Evolutionary conservation across 2,888 invertebrate genomes (phyloP).

Genomic region (Ophonus ardosiacus): DNA sequence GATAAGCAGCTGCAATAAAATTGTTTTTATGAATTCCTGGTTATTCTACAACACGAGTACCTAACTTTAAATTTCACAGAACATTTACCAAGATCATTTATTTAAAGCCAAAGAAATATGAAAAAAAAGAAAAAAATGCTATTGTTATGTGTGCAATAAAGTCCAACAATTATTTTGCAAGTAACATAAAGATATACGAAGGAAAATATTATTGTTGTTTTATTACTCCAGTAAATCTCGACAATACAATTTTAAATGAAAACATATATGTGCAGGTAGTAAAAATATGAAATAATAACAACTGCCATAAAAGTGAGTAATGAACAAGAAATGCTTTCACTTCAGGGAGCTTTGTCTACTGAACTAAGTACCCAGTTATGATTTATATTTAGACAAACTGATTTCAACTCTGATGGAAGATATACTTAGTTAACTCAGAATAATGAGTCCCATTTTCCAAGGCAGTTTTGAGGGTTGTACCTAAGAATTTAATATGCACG

Average conservation of each 20-base stretch:
- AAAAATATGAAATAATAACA: not conserved
- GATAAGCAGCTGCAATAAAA: not conserved
- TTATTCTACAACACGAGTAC: not conserved
- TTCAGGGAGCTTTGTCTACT: not conserved
- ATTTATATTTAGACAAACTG: too few relatives aligned
- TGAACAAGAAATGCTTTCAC: too few relatives aligned
- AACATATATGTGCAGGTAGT: not conserved
- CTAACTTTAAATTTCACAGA: not conserved
- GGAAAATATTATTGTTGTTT: not conserved
- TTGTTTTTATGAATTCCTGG: not conserved
- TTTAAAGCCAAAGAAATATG: conserved; percentile 5
- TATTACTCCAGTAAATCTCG: not conserved
- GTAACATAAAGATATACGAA: not conserved
- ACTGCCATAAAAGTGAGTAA: not conserved
- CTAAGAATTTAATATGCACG: too few relatives aligned
- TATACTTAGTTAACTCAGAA: too few relatives aligned
- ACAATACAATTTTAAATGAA: not conserved
- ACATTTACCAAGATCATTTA: conserved; percentile 24
- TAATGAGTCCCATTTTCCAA: too few relatives aligned
- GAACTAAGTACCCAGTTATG: not conserved
- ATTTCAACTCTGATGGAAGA: too few relatives aligned
- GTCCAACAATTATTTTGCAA: not conserved
- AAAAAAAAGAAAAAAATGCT: not conserved
- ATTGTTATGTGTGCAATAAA: not conserved
- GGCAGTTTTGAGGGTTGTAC: too few relatives aligned